Conservation (phyloP, 2,113 vertebrate genomes). For the Heteronetta atricapilla region DNA sequence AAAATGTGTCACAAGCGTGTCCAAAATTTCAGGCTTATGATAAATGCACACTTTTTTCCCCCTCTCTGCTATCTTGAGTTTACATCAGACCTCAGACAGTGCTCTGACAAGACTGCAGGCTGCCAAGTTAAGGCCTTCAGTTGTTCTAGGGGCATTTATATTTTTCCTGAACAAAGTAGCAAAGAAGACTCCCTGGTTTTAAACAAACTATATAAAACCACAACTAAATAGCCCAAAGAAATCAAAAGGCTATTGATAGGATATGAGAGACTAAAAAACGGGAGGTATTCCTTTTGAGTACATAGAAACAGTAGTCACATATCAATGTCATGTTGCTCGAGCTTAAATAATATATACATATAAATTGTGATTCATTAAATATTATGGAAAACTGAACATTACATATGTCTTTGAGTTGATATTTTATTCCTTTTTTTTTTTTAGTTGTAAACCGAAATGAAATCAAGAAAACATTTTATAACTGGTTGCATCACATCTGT, state of each 20-base stretch:
- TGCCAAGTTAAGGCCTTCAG: neutral
- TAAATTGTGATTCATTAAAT: neutral
- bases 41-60: neutral
- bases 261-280: neutral
- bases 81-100: neutral
- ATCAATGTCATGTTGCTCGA: neutral
- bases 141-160: neutral
- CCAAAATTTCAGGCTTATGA: neutral
- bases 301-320: neutral
- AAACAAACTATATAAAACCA: neutral
- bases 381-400: neutral
- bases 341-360: neutral
- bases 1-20: neutral
- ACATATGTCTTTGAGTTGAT: neutral
- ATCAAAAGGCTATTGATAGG: neutral
- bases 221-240: neutral
- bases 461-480: neutral
- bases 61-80: neutral
- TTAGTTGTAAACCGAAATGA: neutral
- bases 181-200: neutral
- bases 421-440: neutral
- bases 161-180: neutral
- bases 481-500: neutral
- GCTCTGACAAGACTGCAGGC: neutral
- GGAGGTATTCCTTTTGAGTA: neutral